Base-by-base conservation (phyloP, 2,797 vertebrate genomes). In the Esox lucius region DNA sequence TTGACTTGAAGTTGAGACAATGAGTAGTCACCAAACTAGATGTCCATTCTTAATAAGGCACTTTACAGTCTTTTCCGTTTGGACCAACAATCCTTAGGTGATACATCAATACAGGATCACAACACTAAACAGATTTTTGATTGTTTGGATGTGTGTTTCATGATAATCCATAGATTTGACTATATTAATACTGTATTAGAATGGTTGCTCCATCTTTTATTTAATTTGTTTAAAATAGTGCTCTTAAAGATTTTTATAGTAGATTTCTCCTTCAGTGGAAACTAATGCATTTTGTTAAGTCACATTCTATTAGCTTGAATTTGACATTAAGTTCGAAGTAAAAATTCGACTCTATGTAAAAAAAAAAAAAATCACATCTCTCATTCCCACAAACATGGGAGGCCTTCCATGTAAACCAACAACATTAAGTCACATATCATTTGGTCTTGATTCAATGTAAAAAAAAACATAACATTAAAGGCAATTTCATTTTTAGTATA, bases 21-120 rank as follows among this genome's bases (percentile, higher is more conserved):
- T 28, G 53, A 39, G 49, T 48, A 46, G 46, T 65, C 39, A 48
- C 15, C 70, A 67, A 51, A 70, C 64, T 64, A 35, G 28, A 24
- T 62, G 24, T 15, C 24, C 4, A 26, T 62, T 13, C 28, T 65
- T 28, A 31, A 31, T 15, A 31, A 31, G 26, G 68, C 22, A 48
- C 26, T 24, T 26, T 75, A 77, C 78, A 68, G 59, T 53, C 24
- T 71, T 66, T n/a, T 24, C 75, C 78, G 66, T 74, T 80, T 17
- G 59, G 46, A 71, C 75, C 9, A n/a, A n/a, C 28, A 31, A 3
- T 31, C 74, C 77, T 78, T 17, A 73, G 77, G 33, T 75, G 71
- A 76, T 77, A 69, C 3, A 80, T 67, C 69, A 73, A 64, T 83
- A 77, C 48, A 76, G 65, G 31, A 68, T 61, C 65, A 67, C 16